These are phyloP conservation scores for Eilema caniola DNA, from an alignment of 2,888 invertebrate species.

Conservation along the genomic window DNA sequence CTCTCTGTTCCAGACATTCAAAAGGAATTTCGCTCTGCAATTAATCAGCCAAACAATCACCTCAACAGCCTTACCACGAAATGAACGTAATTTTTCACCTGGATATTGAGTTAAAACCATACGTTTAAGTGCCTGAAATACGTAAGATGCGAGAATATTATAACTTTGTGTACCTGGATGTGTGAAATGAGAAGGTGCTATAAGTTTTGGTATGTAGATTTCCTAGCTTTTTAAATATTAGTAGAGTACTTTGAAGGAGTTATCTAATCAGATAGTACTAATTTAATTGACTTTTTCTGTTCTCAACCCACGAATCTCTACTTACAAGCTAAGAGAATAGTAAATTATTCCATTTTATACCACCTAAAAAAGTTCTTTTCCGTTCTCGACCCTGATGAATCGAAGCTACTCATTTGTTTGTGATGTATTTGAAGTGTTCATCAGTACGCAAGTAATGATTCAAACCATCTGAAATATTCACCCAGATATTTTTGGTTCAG, in stretches of 20 bases:
- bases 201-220: not conserved
- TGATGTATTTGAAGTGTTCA: too few species aligned
- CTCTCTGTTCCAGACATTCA: not conserved
- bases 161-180: not conserved
- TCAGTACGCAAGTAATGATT: too few species aligned
- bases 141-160: not conserved
- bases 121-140: not conserved
- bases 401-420: too few species aligned
- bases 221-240: not conserved
- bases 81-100: not conserved
- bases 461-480: too few species aligned
- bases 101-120: not conserved
- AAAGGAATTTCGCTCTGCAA: not conserved
- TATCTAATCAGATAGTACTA: too few species aligned
- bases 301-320: too few species aligned
- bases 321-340: too few species aligned
- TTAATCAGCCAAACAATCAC: slow-evolving; percentile 1
- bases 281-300: too few species aligned
- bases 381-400: too few species aligned
- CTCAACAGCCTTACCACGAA: not conserved
- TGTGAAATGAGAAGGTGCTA: slow-evolving; percentile 8
- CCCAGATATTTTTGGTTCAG: too few species aligned
- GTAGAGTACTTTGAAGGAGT: not conserved
- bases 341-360: too few species aligned
- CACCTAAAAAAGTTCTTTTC: too few species aligned